Conservation (phyloP, 2,888 invertebrate species). For the Cheilosia urbana region DNA sequence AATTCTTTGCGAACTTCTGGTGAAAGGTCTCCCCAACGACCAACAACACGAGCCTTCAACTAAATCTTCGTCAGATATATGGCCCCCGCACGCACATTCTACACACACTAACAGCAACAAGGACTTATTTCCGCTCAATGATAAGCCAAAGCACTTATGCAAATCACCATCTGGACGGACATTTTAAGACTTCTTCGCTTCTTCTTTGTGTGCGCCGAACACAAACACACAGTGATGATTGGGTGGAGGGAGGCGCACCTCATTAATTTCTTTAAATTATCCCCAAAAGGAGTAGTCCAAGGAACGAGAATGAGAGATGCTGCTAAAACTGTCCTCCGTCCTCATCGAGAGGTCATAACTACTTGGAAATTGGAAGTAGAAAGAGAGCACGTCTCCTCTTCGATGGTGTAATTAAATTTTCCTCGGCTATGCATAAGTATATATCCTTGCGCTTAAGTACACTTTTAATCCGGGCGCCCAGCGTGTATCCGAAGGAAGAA, state of each 20-base stretch:
- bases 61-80: slow-evolving; percentile 17
- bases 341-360: slow-evolving; percentile 62
- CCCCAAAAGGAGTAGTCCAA: slow-evolving; percentile 70
- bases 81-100: not conserved
- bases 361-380: slow-evolving; percentile 24
- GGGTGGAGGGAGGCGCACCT: slow-evolving; percentile 37
- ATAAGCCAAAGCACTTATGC: slow-evolving; percentile 69
- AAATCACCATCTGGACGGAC: slow-evolving; percentile 74
- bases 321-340: slow-evolving; percentile 52
- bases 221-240: not conserved
- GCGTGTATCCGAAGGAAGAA: slow-evolving; percentile 49
- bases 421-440: slow-evolving; percentile 44
- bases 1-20: not conserved
- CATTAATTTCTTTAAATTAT: slow-evolving; percentile 74
- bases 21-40: slow-evolving; percentile 5
- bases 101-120: slow-evolving; percentile 26
- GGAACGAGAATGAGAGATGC: slow-evolving; percentile 36
- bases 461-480: slow-evolving; percentile 72
- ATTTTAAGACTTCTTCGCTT: slow-evolving; percentile 43
- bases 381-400: slow-evolving; percentile 11
- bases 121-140: slow-evolving; percentile 42
- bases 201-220: slow-evolving; percentile 48
- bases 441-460: slow-evolving; percentile 72
- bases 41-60: not conserved
- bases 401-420: slow-evolving; percentile 73